phyloP scores from a whole-genome alignment of 1,140 invertebrate species.

The Zophobas morio region DNA sequence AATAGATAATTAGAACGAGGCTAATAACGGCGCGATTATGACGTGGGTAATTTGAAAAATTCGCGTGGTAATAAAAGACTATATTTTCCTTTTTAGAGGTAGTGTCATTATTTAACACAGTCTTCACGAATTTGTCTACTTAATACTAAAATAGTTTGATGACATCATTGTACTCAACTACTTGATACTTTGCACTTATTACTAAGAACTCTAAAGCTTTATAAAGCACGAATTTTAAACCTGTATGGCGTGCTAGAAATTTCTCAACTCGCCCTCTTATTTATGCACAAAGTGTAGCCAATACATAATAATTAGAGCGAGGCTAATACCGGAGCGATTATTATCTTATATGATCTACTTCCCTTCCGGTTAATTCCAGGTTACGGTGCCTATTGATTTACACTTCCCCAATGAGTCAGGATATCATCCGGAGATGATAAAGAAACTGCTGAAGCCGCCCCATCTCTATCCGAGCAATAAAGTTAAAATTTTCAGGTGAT shows the following conservation, averaged over 20 bases:
- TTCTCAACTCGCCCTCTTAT: not conserved
- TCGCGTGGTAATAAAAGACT: no score
- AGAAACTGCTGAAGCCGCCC: not conserved
- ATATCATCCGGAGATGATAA: conserved; percentile 15
- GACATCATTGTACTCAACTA: no score
- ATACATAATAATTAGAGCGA: conserved; percentile 5
- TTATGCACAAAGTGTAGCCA: not conserved
- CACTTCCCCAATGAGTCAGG: conserved; percentile 26
- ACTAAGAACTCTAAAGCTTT: no score
- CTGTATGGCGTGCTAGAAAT: no score
- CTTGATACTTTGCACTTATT: no score
- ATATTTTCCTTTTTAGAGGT: no score
- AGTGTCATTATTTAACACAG: no score
- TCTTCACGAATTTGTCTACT: not conserved
- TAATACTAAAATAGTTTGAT: no score
- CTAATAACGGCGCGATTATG: not conserved
- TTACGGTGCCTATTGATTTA: conserved; percentile 37
- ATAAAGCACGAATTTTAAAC: no score
- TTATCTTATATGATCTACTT: not conserved
- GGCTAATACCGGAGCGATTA: conserved; percentile 1
- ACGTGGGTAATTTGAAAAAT: no score
- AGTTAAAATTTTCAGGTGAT: conserved; percentile 50
- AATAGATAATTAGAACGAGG: conserved; percentile 11
- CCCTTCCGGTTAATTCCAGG: conserved; percentile 33
- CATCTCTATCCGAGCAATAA: conserved; percentile 43